Evolutionary conservation across 1,140 invertebrate genomes (phyloP).

Genomic region (Drosophila seguyi): DNA sequence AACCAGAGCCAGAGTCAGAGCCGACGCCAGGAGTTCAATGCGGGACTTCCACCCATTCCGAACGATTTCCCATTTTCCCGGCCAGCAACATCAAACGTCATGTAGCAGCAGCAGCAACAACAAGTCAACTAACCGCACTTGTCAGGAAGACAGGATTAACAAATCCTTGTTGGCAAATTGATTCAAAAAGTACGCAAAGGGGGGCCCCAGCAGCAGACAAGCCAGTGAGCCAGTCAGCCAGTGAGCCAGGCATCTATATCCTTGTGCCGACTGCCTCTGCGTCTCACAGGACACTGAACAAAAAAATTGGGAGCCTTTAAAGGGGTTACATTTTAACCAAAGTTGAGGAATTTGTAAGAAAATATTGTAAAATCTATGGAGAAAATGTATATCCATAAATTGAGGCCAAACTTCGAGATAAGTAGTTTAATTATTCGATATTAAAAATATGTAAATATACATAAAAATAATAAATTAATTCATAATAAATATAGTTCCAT

Average conservation of each 20-base stretch:
- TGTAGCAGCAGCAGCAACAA: slow-evolving; percentile 56
- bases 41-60: slow-evolving; percentile 28
- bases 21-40: slow-evolving; percentile 13
- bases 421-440: too few species aligned
- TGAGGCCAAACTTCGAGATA: too few species aligned
- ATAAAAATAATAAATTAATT: too few species aligned
- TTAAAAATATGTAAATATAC: too few species aligned
- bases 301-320: neutral
- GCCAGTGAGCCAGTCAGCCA: slow-evolving; percentile 23
- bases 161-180: slow-evolving; percentile 84
- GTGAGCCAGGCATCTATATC: slow-evolving; percentile 23
- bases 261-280: slow-evolving; percentile 6
- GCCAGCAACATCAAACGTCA: slow-evolving; percentile 75
- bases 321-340: neutral
- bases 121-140: slow-evolving; percentile 84
- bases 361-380: neutral
- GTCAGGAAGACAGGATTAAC: slow-evolving; percentile 85
- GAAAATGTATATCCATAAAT: neutral
- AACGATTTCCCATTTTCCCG: slow-evolving; percentile 4
- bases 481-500: too few species aligned
- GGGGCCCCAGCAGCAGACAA: slow-evolving; percentile 35
- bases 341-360: neutral
- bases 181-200: slow-evolving; percentile 81
- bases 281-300: slow-evolving; percentile 24
- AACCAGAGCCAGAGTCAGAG: neutral